phyloP scores from a whole-genome alignment of 1,140 invertebrate genomes.

The Radopholus similis region DNA sequence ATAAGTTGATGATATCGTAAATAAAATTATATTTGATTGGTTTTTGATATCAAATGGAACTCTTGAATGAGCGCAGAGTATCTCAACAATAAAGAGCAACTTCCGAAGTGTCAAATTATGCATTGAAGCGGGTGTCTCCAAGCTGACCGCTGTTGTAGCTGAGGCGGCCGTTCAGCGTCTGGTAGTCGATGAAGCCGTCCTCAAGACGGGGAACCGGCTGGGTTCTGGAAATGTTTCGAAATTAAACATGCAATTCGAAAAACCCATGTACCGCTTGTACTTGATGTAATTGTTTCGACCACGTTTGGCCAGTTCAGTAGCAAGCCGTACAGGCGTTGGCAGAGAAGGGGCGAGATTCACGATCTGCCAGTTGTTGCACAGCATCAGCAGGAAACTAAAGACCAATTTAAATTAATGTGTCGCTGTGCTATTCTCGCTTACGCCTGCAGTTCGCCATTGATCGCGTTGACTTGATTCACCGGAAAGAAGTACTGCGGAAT shows the following conservation, averaged over 20 bases:
- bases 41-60: too few relatives aligned
- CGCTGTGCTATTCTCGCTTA: neutral
- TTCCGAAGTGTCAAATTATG: too few relatives aligned
- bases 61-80: too few relatives aligned
- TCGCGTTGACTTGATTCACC: conserved; percentile 8
- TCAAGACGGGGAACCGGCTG: conserved; percentile 4
- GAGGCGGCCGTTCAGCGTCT: neutral
- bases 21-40: too few relatives aligned
- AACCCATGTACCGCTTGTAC: neutral
- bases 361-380: conserved; percentile 19
- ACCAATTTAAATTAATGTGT: conserved; percentile 3
- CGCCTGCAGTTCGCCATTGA: neutral
- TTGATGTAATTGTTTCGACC: conserved; percentile 17
- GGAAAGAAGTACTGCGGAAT: conserved; percentile 20
- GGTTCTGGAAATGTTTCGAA: neutral
- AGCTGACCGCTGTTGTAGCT: neutral
- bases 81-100: too few relatives aligned
- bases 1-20: too few relatives aligned
- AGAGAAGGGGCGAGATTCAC: conserved; percentile 3
- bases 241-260: neutral
- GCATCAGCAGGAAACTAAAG: conserved; percentile 2
- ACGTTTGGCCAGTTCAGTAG: conserved; percentile 18
- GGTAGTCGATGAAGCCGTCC: neutral
- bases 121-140: conserved; percentile 16
- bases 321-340: conserved; percentile 11